Base-by-base conservation (phyloP, 2,797 vertebrate genomes). In the Mormyrops boulengeri region DNA sequence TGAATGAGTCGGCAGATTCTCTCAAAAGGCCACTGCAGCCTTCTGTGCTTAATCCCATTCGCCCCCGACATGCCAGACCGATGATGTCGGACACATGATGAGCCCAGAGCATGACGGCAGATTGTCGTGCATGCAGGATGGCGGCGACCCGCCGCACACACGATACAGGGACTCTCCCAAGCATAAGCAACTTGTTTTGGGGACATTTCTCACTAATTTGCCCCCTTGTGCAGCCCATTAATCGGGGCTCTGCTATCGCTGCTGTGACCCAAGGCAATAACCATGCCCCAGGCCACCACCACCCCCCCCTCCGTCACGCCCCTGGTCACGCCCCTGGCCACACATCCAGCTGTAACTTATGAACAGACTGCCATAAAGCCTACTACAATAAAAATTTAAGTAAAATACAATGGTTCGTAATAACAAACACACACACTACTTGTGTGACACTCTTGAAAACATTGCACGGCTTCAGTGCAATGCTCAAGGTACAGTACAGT, bases 161-260 rank as follows among this genome's bases (percentile, higher is more conserved):
- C 22, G 80, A 85, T 38, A 85, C 38, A 66, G 30, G 14, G 34
- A 57, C 66, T 2, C 8, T 55, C 44, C 11, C 19, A 19, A 34
- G 41, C 41, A 69, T 22, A 62, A 66, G 8, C 55, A 2, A 38
- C 26, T 12, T 60, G 26, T 41, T 69, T 60, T 30, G 57, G 53
- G 88, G 90, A 91, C 90, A 92, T 91, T 88, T 93, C 88, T 92
- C 73, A 89, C 57, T 93, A 92, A 94, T 91, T 87, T 49, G 85
- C 89, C 80, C 88, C 91, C 91, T 92, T 3, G 38, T 44, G 38
- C 38, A 44, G 17, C 34, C 73, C 38, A 19, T 41, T 44, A 44
- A 44, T 44, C 52, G 14, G 26, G 22, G 17, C 9, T 49, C 44
- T 49, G 85, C 44, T 41, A 26, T 17, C 4, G 5, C 38, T 3